These are phyloP conservation scores for Pediacus dermestoides DNA, from an alignment of 2,888 invertebrate genomes.

Conservation along the genomic window DNA sequence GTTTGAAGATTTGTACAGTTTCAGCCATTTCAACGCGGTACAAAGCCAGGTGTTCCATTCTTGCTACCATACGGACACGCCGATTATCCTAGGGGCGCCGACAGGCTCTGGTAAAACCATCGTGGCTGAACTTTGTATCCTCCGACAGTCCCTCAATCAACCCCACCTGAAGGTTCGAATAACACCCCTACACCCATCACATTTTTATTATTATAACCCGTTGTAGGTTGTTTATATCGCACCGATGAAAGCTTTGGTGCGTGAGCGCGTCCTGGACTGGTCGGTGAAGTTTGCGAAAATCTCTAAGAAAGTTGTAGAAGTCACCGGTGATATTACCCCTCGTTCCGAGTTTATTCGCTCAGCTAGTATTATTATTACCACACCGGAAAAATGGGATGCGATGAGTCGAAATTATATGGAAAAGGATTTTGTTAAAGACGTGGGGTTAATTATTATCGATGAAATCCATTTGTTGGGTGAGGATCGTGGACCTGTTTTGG, in stretches of 20 bases:
- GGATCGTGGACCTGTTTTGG: conserved; percentile 84
- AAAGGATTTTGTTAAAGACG: conserved; percentile 87
- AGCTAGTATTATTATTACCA: conserved; percentile 94
- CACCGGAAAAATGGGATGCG: conserved; percentile 99
- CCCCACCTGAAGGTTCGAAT: conserved; percentile 70
- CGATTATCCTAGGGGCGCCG: conserved; percentile 91
- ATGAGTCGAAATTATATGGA: conserved; percentile 98
- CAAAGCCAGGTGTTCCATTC: conserved; percentile 98
- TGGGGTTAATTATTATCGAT: conserved; percentile 91
- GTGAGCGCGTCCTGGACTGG: conserved; percentile 97
- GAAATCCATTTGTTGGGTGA: conserved; percentile 96
- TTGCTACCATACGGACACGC: conserved; percentile 90
- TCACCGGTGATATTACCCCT: conserved; percentile 91
- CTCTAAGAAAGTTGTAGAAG: conserved; percentile 83
- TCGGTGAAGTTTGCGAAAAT: conserved; percentile 69
- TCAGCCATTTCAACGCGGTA: conserved; percentile 96
- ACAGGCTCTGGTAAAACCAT: conserved; percentile 98
- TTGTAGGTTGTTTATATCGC: conserved; percentile 92
- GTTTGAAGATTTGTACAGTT: conserved; percentile 81
- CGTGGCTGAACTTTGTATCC: conserved; percentile 96
- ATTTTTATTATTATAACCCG: too few species aligned
- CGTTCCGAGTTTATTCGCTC: conserved; percentile 77
- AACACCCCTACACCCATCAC: too few species aligned
- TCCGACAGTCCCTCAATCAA: conserved; percentile 79
- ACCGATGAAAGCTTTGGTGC: conserved; percentile 94